Percentiles rank a stretch among this genome's conserved stretches.
Conservation (phyloP, 2,797 vertebrate species). For the Danio aesculapii region DNA sequence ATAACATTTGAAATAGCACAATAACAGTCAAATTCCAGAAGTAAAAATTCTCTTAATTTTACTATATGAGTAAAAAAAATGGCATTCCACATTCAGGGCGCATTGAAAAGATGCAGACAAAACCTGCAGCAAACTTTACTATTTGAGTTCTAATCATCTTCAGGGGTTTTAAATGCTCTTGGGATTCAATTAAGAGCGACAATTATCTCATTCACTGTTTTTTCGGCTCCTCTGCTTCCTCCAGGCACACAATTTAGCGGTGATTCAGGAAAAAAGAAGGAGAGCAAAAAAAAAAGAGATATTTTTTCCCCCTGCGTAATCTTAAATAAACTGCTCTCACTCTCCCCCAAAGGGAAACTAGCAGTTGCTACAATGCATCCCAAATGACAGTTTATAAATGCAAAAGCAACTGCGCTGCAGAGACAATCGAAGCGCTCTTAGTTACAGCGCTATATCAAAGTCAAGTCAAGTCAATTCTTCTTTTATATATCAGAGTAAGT, state of each 20-base stretch:
- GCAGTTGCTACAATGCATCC: constrained; percentile 40
- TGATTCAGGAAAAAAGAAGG: constrained; percentile 39
- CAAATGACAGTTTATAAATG: constrained; percentile 51
- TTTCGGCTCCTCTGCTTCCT: constrained; percentile 39
- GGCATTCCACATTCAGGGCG: background rate
- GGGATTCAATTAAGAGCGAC: constrained; percentile 79
- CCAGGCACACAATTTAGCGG: constrained; percentile 35
- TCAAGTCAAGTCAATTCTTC: background rate
- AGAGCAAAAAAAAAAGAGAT: constrained; percentile 2
- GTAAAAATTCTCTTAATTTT: too few species aligned
- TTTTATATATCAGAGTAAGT: background rate
- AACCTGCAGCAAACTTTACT: constrained; percentile 52
- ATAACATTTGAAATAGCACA: too few species aligned
- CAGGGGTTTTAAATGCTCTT: constrained; percentile 59
- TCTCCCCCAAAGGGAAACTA: constrained; percentile 16
- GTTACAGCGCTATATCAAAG: constrained; percentile 2
- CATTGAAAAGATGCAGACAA: background rate
- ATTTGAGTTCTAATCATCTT: constrained; percentile 70
- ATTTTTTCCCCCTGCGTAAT: constrained; percentile 31
- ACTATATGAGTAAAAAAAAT: constrained; percentile 22
- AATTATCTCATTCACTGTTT: constrained; percentile 71
- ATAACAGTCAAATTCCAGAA: too few species aligned
- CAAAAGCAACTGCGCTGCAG: constrained; percentile 31
- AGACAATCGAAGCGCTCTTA: constrained; percentile 23
- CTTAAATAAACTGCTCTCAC: constrained; percentile 56